Evolutionary conservation across 1,140 invertebrate genomes (phyloP).

Genomic region (Leptopilina clavipes): DNA sequence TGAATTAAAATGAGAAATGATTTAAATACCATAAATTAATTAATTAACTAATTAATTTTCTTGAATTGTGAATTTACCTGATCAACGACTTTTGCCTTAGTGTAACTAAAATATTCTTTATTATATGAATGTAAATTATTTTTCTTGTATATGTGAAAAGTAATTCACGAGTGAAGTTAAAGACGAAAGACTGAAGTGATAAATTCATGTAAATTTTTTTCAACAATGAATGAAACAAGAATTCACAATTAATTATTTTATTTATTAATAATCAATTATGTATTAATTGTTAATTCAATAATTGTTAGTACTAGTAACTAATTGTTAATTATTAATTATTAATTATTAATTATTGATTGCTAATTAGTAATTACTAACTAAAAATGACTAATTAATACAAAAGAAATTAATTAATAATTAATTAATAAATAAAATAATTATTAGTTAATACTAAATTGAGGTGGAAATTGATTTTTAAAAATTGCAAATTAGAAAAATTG

Average conservation of each 20-base stretch:
- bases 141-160: not conserved
- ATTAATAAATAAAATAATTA: no score
- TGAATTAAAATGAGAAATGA: not conserved
- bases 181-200: conserved; percentile 12
- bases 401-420: no score
- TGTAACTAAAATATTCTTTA: conserved; percentile 6
- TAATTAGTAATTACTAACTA: no score
- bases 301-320: no score
- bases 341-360: no score
- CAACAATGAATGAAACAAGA: no score
- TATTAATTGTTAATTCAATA: no score
- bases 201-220: not conserved
- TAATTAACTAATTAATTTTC: not conserved
- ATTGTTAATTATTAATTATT: no score
- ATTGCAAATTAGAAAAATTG: not conserved
- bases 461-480: not conserved
- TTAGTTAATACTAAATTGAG: not conserved
- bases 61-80: conserved; percentile 3
- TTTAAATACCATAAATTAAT: not conserved
- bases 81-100: conserved; percentile 19
- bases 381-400: no score
- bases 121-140: conserved; percentile 5
- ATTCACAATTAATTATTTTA: no score
- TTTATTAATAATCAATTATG: no score
- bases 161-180: not conserved